Evolutionary conservation across 2,113 vertebrate genomes (phyloP).

Genomic region (Greenwoodochromis staneri): DNA sequence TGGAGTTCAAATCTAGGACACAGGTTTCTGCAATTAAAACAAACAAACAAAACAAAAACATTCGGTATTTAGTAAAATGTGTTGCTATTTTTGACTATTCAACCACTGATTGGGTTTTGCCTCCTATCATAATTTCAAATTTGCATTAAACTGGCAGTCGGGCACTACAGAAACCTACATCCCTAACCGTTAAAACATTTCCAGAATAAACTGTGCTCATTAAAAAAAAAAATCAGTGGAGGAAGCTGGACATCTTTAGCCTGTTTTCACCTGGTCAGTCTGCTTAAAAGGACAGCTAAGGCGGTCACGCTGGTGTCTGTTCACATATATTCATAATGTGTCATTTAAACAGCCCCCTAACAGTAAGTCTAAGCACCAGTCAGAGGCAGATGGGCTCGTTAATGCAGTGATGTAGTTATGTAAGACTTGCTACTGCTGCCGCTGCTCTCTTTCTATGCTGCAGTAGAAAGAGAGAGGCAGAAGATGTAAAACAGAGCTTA

Average conservation of each 20-base stretch:
- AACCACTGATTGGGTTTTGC: neutral
- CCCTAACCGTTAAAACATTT: neutral
- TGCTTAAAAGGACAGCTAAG: neutral
- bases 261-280: neutral
- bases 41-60: neutral
- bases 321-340: neutral
- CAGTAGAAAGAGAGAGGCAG: constrained; percentile 18
- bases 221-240: neutral
- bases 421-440: constrained; percentile 53
- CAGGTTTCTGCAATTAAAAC: neutral
- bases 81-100: neutral
- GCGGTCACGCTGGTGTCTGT: neutral
- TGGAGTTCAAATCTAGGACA: neutral
- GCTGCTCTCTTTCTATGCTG: constrained; percentile 39
- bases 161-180: neutral
- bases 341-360: constrained; percentile 9
- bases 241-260: neutral
- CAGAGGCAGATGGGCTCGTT: constrained; percentile 61
- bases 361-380: constrained; percentile 37
- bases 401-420: constrained; percentile 65
- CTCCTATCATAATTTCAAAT: neutral
- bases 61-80: neutral
- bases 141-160: neutral
- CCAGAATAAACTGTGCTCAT: neutral
- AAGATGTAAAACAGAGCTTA: neutral